Conservation (phyloP, 2,113 vertebrate species). For the Corydoras maculifer region DNA sequence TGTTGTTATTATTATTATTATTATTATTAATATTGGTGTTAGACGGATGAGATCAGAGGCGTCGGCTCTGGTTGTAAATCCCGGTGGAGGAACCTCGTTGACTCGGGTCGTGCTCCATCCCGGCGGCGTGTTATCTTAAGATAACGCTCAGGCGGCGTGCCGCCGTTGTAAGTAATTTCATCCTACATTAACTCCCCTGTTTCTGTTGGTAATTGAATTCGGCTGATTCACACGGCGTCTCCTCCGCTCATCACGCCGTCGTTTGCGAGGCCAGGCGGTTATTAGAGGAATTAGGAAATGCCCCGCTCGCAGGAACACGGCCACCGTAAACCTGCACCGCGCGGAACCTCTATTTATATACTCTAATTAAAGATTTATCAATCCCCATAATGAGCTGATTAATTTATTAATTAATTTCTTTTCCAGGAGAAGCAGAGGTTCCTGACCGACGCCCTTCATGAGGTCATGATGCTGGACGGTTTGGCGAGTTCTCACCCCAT, state of each 20-base stretch:
- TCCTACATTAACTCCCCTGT: slow-evolving; percentile 19
- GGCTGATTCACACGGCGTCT: background rate
- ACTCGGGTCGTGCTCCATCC: background rate
- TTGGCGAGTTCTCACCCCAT: slow-evolving; percentile 90
- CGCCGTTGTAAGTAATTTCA: slow-evolving; percentile 29
- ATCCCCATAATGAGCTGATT: background rate
- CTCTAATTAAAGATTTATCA: no score
- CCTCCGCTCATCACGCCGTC: background rate
- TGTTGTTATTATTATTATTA: no score
- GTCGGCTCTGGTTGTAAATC: no score
- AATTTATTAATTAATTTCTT: background rate
- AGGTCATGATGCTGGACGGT: slow-evolving; percentile 93
- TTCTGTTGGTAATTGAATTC: slow-evolving; percentile 24
- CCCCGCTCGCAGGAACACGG: background rate
- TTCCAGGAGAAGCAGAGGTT: slow-evolving; percentile 93
- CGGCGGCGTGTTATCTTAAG: slow-evolving; percentile 9
- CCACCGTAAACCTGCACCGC: background rate
- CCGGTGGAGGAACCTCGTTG: background rate
- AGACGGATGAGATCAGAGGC: no score
- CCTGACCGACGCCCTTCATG: slow-evolving; percentile 91
- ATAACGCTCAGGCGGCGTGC: slow-evolving; percentile 19
- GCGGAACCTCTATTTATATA: no score
- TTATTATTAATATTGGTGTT: no score
- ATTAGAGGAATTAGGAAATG: background rate
- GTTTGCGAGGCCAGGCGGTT: background rate